phyloP scores from a whole-genome alignment of 2,888 invertebrate species.

The Pteria penguin region DNA sequence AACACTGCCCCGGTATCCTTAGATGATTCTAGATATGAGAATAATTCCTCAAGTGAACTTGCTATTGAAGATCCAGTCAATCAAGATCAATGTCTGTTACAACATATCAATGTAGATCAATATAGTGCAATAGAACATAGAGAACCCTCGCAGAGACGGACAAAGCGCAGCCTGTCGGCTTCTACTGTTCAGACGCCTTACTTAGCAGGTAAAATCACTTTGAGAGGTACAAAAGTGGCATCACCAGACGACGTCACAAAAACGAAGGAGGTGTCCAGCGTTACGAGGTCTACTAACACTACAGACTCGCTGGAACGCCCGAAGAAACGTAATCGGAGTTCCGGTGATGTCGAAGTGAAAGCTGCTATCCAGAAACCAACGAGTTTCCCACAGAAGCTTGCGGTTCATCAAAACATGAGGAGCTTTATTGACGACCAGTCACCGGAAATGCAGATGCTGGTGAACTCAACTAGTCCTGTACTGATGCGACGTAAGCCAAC shows the following conservation, averaged over 20 bases:
- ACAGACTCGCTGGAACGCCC: constrained; percentile 48
- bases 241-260: constrained; percentile 8
- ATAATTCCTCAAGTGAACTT: background rate
- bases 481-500: constrained; percentile 58
- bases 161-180: constrained; percentile 25
- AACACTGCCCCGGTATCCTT: constrained; percentile 28
- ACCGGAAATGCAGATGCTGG: constrained; percentile 70
- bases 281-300: constrained; percentile 41
- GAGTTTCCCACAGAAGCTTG: constrained; percentile 44
- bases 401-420: constrained; percentile 19
- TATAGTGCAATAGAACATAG: background rate
- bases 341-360: constrained; percentile 18
- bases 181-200: constrained; percentile 34
- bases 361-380: constrained; percentile 25
- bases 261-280: constrained; percentile 1
- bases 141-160: background rate
- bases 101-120: background rate
- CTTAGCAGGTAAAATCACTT: background rate
- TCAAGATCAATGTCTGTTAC: background rate
- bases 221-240: background rate
- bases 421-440: constrained; percentile 52
- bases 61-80: background rate
- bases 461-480: constrained; percentile 70
- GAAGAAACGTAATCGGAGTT: constrained; percentile 33
- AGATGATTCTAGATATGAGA: background rate